These are phyloP conservation scores for Henricia sp. DNA, from an alignment of 53 echinoderm and acorn worm species.

Conservation along the genomic window DNA sequence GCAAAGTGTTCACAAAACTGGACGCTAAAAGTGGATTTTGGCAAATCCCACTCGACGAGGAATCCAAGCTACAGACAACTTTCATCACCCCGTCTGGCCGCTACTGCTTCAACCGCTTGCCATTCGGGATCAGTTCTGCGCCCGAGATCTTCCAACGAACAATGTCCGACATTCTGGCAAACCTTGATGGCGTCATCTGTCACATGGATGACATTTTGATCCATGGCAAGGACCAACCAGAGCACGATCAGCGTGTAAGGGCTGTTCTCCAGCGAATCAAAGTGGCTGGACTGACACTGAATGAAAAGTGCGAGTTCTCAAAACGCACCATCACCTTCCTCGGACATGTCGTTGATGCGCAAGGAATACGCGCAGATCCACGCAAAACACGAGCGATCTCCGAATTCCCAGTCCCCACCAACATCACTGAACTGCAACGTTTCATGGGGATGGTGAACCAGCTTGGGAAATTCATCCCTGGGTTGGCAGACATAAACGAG, in stretches of 20 bases:
- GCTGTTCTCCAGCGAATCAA: constrained; percentile 19
- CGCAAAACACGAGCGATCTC: constrained; percentile 26
- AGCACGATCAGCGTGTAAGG: constrained; percentile 43
- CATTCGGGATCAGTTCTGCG: constrained; percentile 62
- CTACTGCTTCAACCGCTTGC: constrained; percentile 56
- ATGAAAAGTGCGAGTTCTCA: constrained; percentile 55
- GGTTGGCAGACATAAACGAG: constrained; percentile 63
- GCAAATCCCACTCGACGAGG: constrained; percentile 57
- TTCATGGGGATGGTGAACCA: constrained; percentile 81
- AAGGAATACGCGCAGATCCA: not conserved
- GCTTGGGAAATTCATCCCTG: constrained; percentile 63
- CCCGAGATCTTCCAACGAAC: constrained; percentile 66
- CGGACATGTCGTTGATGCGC: not conserved
- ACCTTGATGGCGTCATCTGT: constrained; percentile 51
- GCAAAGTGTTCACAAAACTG: constrained; percentile 47
- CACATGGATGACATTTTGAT: constrained; percentile 56
- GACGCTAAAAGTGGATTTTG: constrained; percentile 69
- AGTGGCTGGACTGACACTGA: constrained; percentile 24
- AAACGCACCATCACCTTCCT: constrained; percentile 28
- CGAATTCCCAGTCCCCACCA: not conserved
- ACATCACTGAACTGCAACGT: constrained; percentile 29
- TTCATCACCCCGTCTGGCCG: too few species aligned
- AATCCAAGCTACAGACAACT: not conserved
- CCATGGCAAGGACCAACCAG: constrained; percentile 9
- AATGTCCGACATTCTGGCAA: constrained; percentile 51